Evolutionary conservation across 2,797 vertebrate genomes (phyloP).

Genomic region (Acrocephalus scirpaceus): DNA sequence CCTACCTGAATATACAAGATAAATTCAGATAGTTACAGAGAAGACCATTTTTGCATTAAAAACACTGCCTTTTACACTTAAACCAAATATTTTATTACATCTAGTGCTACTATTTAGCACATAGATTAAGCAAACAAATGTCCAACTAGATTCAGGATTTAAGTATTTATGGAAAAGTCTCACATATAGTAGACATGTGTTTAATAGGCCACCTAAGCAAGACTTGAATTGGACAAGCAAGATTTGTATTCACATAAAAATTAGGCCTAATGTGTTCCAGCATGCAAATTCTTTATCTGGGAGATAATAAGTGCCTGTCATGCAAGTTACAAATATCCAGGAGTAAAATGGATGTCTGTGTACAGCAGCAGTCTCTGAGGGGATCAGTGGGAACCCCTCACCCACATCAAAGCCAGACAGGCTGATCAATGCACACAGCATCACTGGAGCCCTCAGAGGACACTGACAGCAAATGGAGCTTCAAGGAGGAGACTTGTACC

Average conservation of each 20-base stretch:
- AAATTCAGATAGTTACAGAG: background rate
- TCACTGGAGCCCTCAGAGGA: background rate
- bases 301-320: background rate
- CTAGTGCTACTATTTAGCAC: background rate
- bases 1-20: conserved; percentile 2
- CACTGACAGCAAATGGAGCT: background rate
- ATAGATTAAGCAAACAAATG: background rate
- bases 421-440: background rate
- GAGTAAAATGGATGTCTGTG: background rate
- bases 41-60: background rate
- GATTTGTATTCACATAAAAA: background rate
- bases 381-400: background rate
- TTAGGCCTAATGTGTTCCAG: background rate
- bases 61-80: background rate
- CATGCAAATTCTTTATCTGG: background rate
- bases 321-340: background rate
- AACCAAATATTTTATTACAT: background rate
- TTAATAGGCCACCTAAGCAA: background rate
- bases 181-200: background rate
- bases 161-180: background rate
- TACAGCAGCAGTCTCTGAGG: background rate
- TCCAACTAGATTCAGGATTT: background rate
- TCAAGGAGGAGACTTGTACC: background rate
- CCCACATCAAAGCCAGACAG: background rate
- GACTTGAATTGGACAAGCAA: background rate